These are phyloP conservation scores for Metellina segmentata DNA, from an alignment of 2,888 invertebrate genomes.

Conservation along the genomic window DNA sequence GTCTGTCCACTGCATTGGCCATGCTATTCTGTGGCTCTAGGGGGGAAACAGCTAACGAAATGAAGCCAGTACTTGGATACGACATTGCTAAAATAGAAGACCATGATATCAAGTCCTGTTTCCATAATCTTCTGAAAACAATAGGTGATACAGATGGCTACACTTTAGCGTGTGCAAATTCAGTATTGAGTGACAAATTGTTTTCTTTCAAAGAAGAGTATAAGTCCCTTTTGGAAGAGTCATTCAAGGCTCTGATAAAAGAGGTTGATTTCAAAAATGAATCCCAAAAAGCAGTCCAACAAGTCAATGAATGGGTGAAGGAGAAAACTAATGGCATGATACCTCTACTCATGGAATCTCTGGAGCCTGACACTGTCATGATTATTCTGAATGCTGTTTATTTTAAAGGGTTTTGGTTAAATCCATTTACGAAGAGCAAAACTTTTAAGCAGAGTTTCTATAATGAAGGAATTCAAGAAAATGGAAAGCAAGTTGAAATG, in stretches of 20 bases:
- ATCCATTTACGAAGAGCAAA: constrained; percentile 79
- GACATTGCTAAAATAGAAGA: constrained; percentile 58
- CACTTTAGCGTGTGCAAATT: constrained; percentile 39
- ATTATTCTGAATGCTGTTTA: constrained; percentile 82
- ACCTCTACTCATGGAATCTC: constrained; percentile 51
- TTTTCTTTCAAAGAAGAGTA: constrained; percentile 44
- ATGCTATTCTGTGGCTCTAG: constrained; percentile 65
- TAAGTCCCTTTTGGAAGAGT: constrained; percentile 36
- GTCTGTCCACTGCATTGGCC: constrained; percentile 60
- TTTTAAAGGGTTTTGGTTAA: constrained; percentile 82
- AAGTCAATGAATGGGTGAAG: constrained; percentile 91
- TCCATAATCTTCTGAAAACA: constrained; percentile 12
- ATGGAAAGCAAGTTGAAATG: constrained; percentile 79
- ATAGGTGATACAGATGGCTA: constrained; percentile 11
- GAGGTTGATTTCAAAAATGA: constrained; percentile 64
- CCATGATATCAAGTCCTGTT: constrained; percentile 56
- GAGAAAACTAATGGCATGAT: constrained; percentile 85
- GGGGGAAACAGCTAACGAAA: constrained; percentile 77
- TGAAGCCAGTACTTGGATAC: constrained; percentile 78
- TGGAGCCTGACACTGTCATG: constrained; percentile 79
- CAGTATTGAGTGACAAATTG: constrained; percentile 2
- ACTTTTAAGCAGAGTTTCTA: constrained; percentile 78
- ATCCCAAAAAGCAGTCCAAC: constrained; percentile 79
- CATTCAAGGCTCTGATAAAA: constrained; percentile 49
- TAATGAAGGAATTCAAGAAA: constrained; percentile 44